Percentiles rank a stretch among this genome's conserved stretches.
These are phyloP conservation scores for Ellobius talpinus DNA, from an alignment of 2,113 vertebrate genomes.

Conservation along the genomic window DNA sequence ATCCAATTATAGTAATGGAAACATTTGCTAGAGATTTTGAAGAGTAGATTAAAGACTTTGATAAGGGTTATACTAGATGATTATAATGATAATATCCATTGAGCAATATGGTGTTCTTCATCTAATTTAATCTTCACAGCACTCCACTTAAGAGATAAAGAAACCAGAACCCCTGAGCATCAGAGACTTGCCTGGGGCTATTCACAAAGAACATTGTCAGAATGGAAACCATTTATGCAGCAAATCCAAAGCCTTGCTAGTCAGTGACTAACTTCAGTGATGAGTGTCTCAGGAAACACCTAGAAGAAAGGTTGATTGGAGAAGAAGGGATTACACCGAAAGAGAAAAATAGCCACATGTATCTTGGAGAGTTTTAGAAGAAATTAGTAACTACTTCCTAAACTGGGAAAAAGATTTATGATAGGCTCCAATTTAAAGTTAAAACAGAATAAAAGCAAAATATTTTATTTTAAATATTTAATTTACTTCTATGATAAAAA, in stretches of 20 bases:
- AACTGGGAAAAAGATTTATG: background rate
- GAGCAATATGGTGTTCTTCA: background rate
- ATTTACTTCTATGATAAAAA: slow-evolving; percentile 17
- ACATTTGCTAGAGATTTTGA: background rate
- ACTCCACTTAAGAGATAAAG: background rate
- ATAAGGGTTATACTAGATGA: background rate
- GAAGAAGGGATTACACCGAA: background rate
- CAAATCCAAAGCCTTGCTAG: background rate
- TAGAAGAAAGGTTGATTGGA: background rate
- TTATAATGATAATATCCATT: background rate
- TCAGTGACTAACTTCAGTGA: background rate
- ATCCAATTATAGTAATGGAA: background rate
- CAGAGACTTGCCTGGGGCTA: background rate
- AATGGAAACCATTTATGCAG: background rate
- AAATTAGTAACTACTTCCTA: background rate
- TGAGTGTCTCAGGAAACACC: background rate
- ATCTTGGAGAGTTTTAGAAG: background rate
- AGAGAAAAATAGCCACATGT: background rate
- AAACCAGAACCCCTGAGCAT: background rate
- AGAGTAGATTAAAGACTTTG: background rate
- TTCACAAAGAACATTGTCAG: background rate
- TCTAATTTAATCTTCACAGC: background rate
- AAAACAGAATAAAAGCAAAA: slow-evolving; percentile 5
- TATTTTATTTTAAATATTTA: background rate
- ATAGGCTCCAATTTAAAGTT: background rate